phyloP scores from a whole-genome alignment of 2,888 invertebrate species.

The Cephus nigrinus region DNA sequence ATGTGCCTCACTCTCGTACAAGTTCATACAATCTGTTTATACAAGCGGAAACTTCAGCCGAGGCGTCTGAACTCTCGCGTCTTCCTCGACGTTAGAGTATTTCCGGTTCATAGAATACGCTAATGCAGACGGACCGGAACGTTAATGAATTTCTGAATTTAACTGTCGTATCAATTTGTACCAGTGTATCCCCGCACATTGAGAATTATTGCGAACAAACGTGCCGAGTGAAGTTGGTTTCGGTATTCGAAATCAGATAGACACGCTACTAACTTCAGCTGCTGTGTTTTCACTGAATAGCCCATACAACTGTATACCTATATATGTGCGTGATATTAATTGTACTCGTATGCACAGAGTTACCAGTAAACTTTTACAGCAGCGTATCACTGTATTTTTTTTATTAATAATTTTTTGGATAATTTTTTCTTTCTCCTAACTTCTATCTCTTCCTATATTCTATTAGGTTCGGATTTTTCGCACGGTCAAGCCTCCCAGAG shows the following conservation, averaged over 20 bases:
- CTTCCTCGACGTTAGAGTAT: background rate
- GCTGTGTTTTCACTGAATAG: background rate
- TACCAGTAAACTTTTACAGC: too few relatives aligned
- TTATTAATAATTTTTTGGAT: background rate
- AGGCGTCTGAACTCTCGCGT: background rate
- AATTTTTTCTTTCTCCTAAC: background rate
- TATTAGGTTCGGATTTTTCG: background rate
- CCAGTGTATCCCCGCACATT: background rate
- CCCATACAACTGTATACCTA: background rate
- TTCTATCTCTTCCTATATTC: background rate
- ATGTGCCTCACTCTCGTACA: background rate
- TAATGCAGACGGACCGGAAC: background rate
- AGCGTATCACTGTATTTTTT: background rate
- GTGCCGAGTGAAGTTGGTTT: background rate
- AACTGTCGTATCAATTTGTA: background rate
- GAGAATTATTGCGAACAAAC: background rate
- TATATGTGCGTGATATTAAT: background rate
- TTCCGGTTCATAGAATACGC: background rate
- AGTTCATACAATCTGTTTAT: constrained; percentile 16
- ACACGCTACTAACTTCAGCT: background rate
- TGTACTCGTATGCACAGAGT: background rate
- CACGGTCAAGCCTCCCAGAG: background rate
- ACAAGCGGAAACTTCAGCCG: constrained; percentile 18
- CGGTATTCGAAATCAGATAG: background rate
- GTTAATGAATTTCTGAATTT: background rate